Evolutionary conservation across 2,888 invertebrate species (phyloP).

Genomic region (Ecdyonurus torrentis): DNA sequence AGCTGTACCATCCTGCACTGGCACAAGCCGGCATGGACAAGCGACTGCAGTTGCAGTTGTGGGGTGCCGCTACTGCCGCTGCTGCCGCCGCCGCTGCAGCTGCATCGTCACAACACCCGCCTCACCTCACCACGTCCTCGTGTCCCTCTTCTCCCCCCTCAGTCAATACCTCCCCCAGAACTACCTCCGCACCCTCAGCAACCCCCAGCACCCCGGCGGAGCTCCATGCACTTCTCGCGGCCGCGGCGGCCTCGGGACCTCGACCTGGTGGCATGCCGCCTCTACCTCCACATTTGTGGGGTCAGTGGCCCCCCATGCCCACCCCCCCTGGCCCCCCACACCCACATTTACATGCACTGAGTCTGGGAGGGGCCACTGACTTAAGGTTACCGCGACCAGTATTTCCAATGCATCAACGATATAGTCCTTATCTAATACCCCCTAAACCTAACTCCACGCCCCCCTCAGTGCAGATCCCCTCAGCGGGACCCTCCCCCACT

Average conservation of each 20-base stretch:
- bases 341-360: neutral
- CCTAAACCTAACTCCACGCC: neutral
- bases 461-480: slow-evolving; percentile 1
- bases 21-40: neutral
- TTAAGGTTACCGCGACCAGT: neutral
- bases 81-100: neutral
- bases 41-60: neutral
- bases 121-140: neutral
- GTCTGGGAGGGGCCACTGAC: neutral
- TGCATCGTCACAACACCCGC: neutral
- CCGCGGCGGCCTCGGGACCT: neutral
- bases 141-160: neutral
- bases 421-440: neutral
- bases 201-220: neutral
- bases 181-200: neutral
- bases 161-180: neutral
- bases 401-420: slow-evolving; percentile 1
- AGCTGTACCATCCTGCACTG: neutral
- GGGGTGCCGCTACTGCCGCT: neutral
- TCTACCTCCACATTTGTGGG: neutral
- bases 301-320: neutral
- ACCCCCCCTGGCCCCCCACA: neutral
- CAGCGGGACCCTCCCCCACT: slow-evolving; percentile 1
- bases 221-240: neutral
- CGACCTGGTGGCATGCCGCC: neutral